Conservation (phyloP, 2,113 vertebrate genomes). For the Albula goreensis region DNA sequence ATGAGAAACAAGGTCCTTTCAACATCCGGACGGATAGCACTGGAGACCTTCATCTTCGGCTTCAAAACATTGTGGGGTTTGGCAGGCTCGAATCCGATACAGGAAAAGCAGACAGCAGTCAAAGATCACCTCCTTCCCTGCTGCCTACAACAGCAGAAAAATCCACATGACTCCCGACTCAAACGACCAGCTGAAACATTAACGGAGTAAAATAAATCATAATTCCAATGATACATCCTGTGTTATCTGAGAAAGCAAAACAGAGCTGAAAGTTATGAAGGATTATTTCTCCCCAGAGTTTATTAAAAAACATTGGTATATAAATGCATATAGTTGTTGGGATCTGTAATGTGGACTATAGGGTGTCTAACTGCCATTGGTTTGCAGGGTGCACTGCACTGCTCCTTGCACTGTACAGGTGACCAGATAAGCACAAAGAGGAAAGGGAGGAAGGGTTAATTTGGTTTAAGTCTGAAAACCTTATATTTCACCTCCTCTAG, state of each 20-base stretch:
- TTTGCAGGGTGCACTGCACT: background rate
- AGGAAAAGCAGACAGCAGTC: slow-evolving; percentile 33
- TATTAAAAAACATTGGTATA: background rate
- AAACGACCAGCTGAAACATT: background rate
- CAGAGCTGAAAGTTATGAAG: background rate
- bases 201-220: background rate
- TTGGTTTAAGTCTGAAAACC: too few species aligned
- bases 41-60: slow-evolving; percentile 22
- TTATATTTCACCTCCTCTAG: too few species aligned
- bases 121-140: slow-evolving; percentile 37
- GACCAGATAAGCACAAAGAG: too few species aligned
- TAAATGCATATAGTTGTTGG: background rate
- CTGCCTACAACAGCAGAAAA: slow-evolving; percentile 29
- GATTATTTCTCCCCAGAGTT: background rate
- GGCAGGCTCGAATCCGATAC: slow-evolving; percentile 1
- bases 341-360: background rate
- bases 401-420: too few species aligned
- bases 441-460: too few species aligned
- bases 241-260: background rate
- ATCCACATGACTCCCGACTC: background rate
- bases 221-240: background rate
- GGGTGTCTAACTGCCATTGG: background rate
- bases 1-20: background rate
- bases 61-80: slow-evolving; percentile 25
- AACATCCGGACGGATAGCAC: slow-evolving; percentile 13